Conservation (phyloP, 2,797 vertebrate species). For the Rhincodon typus region DNA sequence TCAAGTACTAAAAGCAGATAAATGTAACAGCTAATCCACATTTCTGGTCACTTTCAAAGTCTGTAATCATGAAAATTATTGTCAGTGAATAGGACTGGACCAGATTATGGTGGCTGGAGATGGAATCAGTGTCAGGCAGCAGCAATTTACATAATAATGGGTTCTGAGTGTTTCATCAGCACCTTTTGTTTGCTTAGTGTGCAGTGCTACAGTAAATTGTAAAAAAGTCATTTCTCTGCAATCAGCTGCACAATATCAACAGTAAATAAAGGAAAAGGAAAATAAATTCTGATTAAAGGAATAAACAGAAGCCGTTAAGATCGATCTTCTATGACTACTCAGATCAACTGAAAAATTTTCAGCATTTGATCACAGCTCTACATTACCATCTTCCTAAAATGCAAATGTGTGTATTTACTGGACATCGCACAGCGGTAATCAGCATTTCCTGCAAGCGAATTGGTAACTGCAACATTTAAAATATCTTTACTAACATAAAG, state of each 20-base stretch:
- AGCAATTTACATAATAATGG: conserved; percentile 95
- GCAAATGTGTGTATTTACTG: conserved; percentile 3
- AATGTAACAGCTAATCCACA: conserved; percentile 72
- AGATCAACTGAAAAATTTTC: conserved; percentile 14
- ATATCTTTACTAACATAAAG: background rate
- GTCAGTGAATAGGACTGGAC: conserved; percentile 79
- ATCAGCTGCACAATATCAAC: conserved; percentile 70
- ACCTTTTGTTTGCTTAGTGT: conserved; percentile 81
- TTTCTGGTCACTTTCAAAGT: conserved; percentile 72
- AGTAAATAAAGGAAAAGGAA: conserved; percentile 67
- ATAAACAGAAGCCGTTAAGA: conserved; percentile 48
- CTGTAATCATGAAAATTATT: conserved; percentile 93
- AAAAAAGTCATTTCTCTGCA: conserved; percentile 78
- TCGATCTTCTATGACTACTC: conserved; percentile 41
- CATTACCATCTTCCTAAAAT: background rate
- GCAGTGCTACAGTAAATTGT: conserved; percentile 81
- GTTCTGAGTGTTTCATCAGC: conserved; percentile 80
- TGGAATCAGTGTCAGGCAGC: conserved; percentile 74
- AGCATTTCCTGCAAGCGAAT: background rate
- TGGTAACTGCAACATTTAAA: background rate
- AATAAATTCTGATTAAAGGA: conserved; percentile 66
- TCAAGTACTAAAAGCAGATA: conserved; percentile 64
- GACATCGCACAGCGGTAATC: background rate
- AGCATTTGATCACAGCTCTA: conserved; percentile 1
- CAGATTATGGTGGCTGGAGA: conserved; percentile 72